A percentile compares a stretch with the other conserved stretches of the same genome.
phyloP scores from a whole-genome alignment of 2,113 vertebrate genomes.

The Gymnorhina tibicen region DNA sequence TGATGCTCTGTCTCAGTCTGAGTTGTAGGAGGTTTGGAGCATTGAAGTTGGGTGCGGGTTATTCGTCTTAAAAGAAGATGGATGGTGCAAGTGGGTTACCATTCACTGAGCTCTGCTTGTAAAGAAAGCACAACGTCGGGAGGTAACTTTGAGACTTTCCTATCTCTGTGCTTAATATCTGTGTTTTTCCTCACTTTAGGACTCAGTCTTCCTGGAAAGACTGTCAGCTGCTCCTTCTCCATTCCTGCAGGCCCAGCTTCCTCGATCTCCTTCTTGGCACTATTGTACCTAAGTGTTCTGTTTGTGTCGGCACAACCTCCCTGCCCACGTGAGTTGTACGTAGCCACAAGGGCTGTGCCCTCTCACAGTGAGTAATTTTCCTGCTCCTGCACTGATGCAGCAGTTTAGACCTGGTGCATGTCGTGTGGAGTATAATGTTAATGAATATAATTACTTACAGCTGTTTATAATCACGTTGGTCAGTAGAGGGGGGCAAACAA shows the following conservation, averaged over 20 bases:
- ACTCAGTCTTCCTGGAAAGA: neutral
- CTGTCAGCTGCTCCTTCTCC: neutral
- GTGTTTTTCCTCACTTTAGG: neutral
- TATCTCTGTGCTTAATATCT: neutral
- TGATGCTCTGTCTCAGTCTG: neutral
- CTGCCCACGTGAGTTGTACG: fast-evolving
- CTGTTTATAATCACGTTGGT: neutral
- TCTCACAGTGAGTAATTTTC: neutral
- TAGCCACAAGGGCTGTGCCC: neutral
- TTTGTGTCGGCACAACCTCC: neutral
- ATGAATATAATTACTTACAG: neutral
- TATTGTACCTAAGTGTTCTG: neutral
- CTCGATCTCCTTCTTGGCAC: neutral
- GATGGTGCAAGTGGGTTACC: neutral
- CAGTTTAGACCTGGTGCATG: neutral
- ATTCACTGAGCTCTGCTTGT: neutral
- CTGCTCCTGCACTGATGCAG: neutral
- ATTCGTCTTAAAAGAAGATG: neutral
- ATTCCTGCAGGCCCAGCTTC: neutral
- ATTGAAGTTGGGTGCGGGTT: neutral
- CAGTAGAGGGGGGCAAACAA: neutral
- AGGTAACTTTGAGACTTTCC: neutral
- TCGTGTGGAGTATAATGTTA: neutral
- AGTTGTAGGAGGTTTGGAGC: neutral
- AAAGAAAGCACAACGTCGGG: neutral